Percentiles rank a stretch among this genome's conserved stretches.
phyloP scores from a whole-genome alignment of 2,113 vertebrate species.

The Podarcis raffonei region DNA sequence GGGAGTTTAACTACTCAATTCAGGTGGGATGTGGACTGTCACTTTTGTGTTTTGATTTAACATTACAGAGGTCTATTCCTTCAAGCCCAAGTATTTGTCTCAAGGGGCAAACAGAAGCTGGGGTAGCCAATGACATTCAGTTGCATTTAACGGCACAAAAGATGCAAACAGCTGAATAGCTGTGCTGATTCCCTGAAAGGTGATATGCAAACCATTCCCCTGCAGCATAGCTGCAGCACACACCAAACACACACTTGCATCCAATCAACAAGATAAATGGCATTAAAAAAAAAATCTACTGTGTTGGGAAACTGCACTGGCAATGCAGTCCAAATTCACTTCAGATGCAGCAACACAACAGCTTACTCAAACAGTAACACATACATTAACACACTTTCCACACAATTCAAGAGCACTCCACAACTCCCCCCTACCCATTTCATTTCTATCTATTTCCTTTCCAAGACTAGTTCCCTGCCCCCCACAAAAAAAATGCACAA shows the following conservation, averaged over 20 bases:
- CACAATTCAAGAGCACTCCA: constrained; percentile 23
- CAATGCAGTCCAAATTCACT: background rate
- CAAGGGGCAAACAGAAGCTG: constrained; percentile 60
- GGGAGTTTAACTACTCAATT: background rate
- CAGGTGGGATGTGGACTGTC: background rate
- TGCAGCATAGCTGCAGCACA: background rate
- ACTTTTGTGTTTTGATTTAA: background rate
- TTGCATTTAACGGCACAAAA: background rate
- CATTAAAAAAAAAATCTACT: constrained; percentile 1
- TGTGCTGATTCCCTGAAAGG: background rate
- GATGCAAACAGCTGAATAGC: background rate
- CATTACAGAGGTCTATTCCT: background rate
- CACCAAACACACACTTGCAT: background rate
- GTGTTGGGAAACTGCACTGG: background rate
- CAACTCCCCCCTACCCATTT: constrained; percentile 36
- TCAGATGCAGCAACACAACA: constrained; percentile 28
- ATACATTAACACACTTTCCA: constrained; percentile 27
- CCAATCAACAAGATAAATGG: background rate
- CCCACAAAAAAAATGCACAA: background rate
- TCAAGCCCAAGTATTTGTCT: accelerated
- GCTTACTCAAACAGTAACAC: background rate
- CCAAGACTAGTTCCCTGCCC: background rate
- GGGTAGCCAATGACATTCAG: constrained; percentile 20
- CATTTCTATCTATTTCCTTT: constrained; percentile 47
- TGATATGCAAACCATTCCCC: background rate